Conservation (phyloP, 2,797 vertebrate genomes). For the Mormyrops boulengeri region DNA sequence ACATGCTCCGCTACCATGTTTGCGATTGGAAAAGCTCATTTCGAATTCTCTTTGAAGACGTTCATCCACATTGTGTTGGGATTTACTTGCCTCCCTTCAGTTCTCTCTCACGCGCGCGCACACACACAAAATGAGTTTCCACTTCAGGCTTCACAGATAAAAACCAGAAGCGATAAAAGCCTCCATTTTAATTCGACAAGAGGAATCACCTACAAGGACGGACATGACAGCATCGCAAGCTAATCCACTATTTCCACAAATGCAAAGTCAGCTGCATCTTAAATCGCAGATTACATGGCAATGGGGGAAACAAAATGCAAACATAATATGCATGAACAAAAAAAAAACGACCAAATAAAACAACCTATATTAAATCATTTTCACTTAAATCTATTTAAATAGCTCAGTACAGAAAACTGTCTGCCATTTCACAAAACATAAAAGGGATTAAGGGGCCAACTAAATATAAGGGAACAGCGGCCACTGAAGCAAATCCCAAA, state of each 20-base stretch:
- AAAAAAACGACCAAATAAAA: background rate
- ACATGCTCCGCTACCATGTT: slow-evolving; percentile 16
- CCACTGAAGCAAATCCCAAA: background rate
- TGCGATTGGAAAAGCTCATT: slow-evolving; percentile 35
- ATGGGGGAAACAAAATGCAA: background rate
- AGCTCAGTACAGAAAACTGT: background rate
- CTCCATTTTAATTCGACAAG: slow-evolving; percentile 17
- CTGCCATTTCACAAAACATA: background rate
- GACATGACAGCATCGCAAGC: slow-evolving; percentile 3
- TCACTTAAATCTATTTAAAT: background rate
- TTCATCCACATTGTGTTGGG: slow-evolving; percentile 38
- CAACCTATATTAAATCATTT: slow-evolving; percentile 3
- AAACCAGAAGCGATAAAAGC: slow-evolving; percentile 15
- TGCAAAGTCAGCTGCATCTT: background rate
- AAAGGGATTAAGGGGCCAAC: background rate
- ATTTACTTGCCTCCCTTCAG: slow-evolving; percentile 29
- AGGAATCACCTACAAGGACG: background rate
- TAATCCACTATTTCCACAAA: background rate
- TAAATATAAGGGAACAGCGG: background rate
- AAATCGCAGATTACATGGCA: background rate
- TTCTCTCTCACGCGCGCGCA: slow-evolving; percentile 19
- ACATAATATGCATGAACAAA: slow-evolving; percentile 1
- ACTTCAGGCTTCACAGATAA: slow-evolving; percentile 16
- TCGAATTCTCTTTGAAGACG: slow-evolving; percentile 41
- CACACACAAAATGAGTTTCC: background rate